Conservation (phyloP, 2,888 invertebrate genomes). For the Neria commutata region DNA sequence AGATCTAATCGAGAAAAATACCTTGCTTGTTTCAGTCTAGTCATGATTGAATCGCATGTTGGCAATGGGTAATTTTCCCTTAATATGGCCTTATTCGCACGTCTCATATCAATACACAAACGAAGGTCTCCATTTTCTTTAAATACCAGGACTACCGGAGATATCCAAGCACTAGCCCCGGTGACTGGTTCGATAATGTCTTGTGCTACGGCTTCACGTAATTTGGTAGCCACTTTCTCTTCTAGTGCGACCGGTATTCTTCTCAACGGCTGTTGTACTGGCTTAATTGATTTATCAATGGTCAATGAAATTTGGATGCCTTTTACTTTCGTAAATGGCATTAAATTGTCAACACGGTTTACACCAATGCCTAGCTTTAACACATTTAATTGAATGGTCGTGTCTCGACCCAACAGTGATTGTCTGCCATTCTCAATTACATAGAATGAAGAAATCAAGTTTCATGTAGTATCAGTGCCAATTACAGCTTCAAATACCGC, state of each 20-base stretch:
- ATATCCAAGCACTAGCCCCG: conserved; percentile 48
- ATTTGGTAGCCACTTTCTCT: no score
- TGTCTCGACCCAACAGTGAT: conserved; percentile 29
- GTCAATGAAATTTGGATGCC: no score
- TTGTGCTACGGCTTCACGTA: no score
- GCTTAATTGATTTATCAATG: no score
- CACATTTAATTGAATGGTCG: conserved; percentile 28
- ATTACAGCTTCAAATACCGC: conserved; percentile 5
- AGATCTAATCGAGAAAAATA: no score
- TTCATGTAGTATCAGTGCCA: background rate
- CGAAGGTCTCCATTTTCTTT: conserved; percentile 44
- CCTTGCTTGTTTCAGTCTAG: conserved; percentile 39
- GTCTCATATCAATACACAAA: conserved; percentile 51
- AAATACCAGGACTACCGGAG: conserved; percentile 47
- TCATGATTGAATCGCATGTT: conserved; percentile 36
- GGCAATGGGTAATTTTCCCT: conserved; percentile 30
- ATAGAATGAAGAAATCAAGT: conserved; percentile 13
- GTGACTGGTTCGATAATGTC: conserved; percentile 44
- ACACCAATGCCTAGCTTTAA: conserved; percentile 22
- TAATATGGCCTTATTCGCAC: no score
- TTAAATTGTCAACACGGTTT: conserved; percentile 14
- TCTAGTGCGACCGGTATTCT: conserved; percentile 47
- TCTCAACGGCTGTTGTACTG: conserved; percentile 47
- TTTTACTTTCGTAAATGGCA: conserved; percentile 39
- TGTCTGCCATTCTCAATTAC: no score